phyloP scores from a whole-genome alignment of 2,797 vertebrate genomes.

The Silurus aristotelis region DNA sequence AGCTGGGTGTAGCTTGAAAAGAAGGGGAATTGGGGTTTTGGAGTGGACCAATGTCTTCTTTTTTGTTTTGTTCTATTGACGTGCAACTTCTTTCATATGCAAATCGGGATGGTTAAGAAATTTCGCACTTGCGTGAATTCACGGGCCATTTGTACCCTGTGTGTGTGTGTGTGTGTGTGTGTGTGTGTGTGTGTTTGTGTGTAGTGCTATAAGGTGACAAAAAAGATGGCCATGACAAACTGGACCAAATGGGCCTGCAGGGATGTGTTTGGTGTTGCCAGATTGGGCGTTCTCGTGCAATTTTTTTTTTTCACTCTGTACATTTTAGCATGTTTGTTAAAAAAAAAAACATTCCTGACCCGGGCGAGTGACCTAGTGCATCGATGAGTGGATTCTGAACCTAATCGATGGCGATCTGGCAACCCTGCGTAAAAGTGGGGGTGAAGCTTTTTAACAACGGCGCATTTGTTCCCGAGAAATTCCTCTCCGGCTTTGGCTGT shows the following conservation, averaged over 20 bases:
- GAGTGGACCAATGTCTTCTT: too few species aligned
- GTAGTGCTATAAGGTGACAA: constrained; percentile 64
- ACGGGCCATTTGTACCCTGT: constrained; percentile 22
- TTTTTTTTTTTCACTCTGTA: background rate
- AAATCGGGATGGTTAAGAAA: constrained; percentile 4
- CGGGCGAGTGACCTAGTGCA: background rate
- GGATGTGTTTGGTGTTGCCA: constrained; percentile 1
- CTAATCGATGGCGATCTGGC: constrained; percentile 29
- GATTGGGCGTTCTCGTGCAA: background rate
- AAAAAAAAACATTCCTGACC: background rate
- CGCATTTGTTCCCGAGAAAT: constrained; percentile 78
- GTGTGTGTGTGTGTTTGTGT: constrained; percentile 58
- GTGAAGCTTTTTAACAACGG: constrained; percentile 69
- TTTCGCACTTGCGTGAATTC: constrained; percentile 21
- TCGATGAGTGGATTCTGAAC: background rate
- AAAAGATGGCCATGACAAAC: constrained; percentile 86
- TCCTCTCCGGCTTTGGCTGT: constrained; percentile 60
- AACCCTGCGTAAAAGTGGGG: constrained; percentile 36
- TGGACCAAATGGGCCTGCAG: constrained; percentile 75
- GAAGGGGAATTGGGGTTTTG: background rate
- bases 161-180: constrained; percentile 32
- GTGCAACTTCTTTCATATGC: constrained; percentile 23
- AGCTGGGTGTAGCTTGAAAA: background rate
- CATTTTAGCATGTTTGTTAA: background rate
- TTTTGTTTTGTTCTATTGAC: background rate